Base-by-base conservation (phyloP, 2,888 invertebrate genomes). In the Drosophila siamana region DNA sequence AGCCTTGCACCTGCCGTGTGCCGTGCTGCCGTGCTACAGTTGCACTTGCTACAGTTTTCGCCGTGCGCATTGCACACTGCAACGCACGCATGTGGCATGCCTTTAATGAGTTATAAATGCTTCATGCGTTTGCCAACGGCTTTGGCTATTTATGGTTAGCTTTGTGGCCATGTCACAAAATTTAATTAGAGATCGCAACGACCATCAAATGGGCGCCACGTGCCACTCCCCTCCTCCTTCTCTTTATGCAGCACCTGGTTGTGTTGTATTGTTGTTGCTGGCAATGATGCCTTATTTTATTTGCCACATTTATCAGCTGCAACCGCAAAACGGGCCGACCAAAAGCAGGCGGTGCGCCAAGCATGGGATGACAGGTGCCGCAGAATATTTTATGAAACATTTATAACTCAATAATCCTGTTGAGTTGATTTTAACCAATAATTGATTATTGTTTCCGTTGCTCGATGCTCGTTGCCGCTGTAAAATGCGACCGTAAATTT, bases 361-460 rank as follows among this genome's bases (percentile, higher is more conserved):
- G 15, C 4, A 4, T 26, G 46, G 69, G 65, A 66, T 46, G 61
- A 74, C 83, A 85, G 85, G 83, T 85, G 80, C 74, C 85, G 51
- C 85, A 85, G 72, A 65, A 79, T 71, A 83, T 84, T 85, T 85
- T 85, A 84, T 84, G 77, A 83, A 85, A 83, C 83, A 85, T 84
- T 83, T 84, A 84, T 84, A 84, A 79, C 85, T 79, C 83, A 83
- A 84, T 84, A 84, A 84, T 84, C 85, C 83, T 62, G 83, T 83
- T 85, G 83, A 84, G 83, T 84, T 84, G 83, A 84, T 84, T 84
- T 84, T 74, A 80, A 84, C 83, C 83, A 85, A 84, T 84, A 84
- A 84, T 84, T 84, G 83, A 84, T 85, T 84, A 83, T 85, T 85
- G 69, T 77, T 82, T 82, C 83, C 79, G 78, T 26, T 64, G 46